Evolutionary conservation across 2,888 invertebrate species (phyloP).

Genomic region (Dendrolimus pini): DNA sequence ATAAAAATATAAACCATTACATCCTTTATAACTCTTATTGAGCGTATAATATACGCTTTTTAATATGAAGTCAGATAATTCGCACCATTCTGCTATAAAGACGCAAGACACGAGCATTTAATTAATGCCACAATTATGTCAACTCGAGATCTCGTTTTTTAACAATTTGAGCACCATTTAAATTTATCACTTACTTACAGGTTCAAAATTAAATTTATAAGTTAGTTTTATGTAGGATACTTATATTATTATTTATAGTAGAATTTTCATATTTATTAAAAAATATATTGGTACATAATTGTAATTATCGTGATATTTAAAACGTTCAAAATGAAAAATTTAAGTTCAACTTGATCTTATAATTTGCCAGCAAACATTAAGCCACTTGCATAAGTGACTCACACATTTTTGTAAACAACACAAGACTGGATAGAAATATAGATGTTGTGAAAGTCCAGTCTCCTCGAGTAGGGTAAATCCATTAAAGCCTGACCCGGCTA

Average conservation of each 20-base stretch:
- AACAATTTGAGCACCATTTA: background rate
- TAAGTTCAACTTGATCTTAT: background rate
- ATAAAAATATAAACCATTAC: background rate
- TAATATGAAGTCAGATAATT: no score
- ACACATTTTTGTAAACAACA: background rate
- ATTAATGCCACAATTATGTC: background rate
- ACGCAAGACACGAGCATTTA: background rate
- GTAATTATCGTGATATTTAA: no score
- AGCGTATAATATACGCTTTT: background rate
- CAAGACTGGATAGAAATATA: background rate
- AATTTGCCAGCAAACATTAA: background rate
- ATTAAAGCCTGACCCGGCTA: constrained; percentile 8
- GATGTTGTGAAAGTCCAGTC: background rate
- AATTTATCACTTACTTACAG: background rate
- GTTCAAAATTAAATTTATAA: background rate
- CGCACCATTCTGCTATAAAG: no score
- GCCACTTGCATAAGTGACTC: background rate
- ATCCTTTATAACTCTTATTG: background rate
- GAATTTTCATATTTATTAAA: background rate
- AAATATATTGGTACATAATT: background rate
- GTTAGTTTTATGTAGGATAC: background rate
- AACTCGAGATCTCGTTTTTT: background rate
- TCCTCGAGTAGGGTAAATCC: constrained; percentile 1
- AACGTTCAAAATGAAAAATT: background rate
- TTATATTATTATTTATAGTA: background rate